Base-by-base conservation (phyloP, 1,140 invertebrate genomes). In the Parasteatoda tepidariorum region DNA sequence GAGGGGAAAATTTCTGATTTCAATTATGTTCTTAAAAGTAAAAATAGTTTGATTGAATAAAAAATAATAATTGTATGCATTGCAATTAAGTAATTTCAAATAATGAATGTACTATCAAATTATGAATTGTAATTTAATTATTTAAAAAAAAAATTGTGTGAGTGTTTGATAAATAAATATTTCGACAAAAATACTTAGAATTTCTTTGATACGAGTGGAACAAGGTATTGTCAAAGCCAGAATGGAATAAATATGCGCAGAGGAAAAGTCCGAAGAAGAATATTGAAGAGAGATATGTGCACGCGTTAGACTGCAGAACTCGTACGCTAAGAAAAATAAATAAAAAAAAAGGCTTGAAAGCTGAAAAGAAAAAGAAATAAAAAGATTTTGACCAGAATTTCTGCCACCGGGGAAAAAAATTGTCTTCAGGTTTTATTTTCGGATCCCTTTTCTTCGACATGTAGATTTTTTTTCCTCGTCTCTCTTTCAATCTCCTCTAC, bases 391-490 rank as follows among this genome's bases (percentile, higher is more conserved):
- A 68, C 76, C 30, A 33, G 62, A 18, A 26, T 61, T 66, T 78
- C 30, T 18, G 4, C 26, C 15, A 18, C 34, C 13, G 11, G 57
- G 48, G 55, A 4, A 28, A 48, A 71, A 82, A 61, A 71, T 28
- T 82, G 54, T 28, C 34, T 82, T 33, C 67, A 31, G 78, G 67
- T 82, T 82, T 82, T 71, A 71, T 82, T 82, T 82, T 71, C 66
- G 54, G 68, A 68, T 70, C 76, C 55, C 62, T 82, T 82, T 62
- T 55, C 64, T 28, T 70, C 78, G 78, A 82, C 78, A 68, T 67
- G 76, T 79, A 79, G 76, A 68, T 79, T 79, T 79, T 79, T 78
- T 79, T 68, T 66, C 26, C n/a, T 15, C 18, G 9, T 24, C 68
- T 57, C 41, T 4, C 38, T 38, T 71, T 59, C 64, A 61, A 79